Conservation (phyloP, 2,797 vertebrate species). For the Lepilemur septentrionalis region DNA sequence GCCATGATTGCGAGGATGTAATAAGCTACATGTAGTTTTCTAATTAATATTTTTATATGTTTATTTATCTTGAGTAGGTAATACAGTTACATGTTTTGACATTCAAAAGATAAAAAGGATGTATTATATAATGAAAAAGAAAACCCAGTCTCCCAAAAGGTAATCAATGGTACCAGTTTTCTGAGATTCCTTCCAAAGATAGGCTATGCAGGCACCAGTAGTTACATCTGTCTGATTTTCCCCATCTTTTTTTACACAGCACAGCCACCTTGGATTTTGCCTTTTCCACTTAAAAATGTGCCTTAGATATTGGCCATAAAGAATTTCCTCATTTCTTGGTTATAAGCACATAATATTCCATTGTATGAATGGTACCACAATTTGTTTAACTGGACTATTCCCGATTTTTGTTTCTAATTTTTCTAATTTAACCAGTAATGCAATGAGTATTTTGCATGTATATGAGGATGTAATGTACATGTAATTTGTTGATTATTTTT, state of each 20-base stretch:
- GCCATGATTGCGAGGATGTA: neutral
- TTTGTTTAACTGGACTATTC: neutral
- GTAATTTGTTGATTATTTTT: constrained; percentile 22
- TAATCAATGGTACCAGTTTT: neutral
- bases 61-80: neutral
- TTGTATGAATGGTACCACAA: neutral
- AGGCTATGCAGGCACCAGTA: neutral
- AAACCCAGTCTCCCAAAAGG: neutral
- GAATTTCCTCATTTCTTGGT: neutral
- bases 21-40: neutral
- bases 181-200: neutral
- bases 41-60: neutral
- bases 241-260: neutral
- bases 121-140: neutral
- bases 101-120: constrained; percentile 8
- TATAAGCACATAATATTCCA: neutral
- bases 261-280: neutral
- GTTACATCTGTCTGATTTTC: neutral
- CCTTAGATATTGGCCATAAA: neutral
- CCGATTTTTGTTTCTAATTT: constrained; percentile 12
- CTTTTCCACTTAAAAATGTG: neutral
- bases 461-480: neutral
- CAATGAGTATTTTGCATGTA: neutral
- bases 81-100: neutral
- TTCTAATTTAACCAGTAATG: neutral